Evolutionary conservation across 2,113 vertebrate genomes (phyloP), one percentile per base, ranked within the genome.

Genomic region (Ceyx cyanopectus): DNA sequence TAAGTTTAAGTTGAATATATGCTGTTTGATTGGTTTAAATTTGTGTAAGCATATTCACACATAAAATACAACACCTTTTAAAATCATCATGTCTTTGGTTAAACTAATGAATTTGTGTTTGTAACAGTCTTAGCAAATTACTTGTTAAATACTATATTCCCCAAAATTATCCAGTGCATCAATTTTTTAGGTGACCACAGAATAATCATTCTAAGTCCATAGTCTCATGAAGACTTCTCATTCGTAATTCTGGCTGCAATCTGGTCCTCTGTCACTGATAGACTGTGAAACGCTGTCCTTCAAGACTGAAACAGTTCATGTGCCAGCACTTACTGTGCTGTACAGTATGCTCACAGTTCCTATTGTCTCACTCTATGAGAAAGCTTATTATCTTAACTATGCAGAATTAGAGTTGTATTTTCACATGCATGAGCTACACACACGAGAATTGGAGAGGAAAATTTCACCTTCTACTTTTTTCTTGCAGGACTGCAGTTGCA

Each of bases 261-360:
- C 85, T 96, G 79, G 45, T 94, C 67, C 93, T 91, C 89, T 95
- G 72, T 96, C 94, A 89, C 91, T 91, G 95, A 82, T 95, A 89
- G 6, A 68, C 89, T 92, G 84, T 91, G 94, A 93, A 95, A 93
- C 48, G 29, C 81, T 93, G 86, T 94, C 91, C 91, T 74, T 92
- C 89, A 91, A 94, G 92, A 93, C 84, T 73, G 94, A 94, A 95
- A 82, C 32, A 85, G 89, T 95, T 90, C 34, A 46, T 92, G 89
- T 96, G 94, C 94, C 94, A 94, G 65, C 92, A 87, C 78, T 96
- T 89, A 94, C 87, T 96, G 87, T 96, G 91, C 91, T 92, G 81
- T 93, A 93, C 76, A 83, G 95, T 96, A 61, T 81, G 84, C 89
- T 92, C 75, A 74, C n/a, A 92, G 94, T 80, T 89, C 72, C 87